phyloP scores from a whole-genome alignment of 2,888 invertebrate genomes.

The Drosophila falleni region DNA sequence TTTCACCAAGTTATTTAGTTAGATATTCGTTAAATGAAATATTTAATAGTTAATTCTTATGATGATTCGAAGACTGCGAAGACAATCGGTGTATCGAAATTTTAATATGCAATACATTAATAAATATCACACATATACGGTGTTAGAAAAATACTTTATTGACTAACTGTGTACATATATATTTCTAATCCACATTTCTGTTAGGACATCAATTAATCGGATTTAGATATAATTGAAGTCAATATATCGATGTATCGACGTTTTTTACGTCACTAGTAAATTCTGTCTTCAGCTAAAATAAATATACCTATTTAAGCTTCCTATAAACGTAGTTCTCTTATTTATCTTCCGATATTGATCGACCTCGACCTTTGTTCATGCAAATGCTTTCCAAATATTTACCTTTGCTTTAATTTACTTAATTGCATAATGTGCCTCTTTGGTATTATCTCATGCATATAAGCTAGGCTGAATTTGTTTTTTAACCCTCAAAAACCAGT shows the following conservation, averaged over 20 bases:
- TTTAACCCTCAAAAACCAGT: slow-evolving; percentile 46
- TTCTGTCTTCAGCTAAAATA: too few relatives aligned
- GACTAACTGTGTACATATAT: too few relatives aligned
- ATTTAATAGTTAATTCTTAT: not conserved
- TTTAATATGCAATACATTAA: too few relatives aligned
- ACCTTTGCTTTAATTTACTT: slow-evolving; percentile 47
- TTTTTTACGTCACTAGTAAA: too few relatives aligned
- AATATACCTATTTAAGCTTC: not conserved
- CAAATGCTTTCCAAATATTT: slow-evolving; percentile 53
- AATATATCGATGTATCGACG: too few relatives aligned
- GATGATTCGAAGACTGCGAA: too few relatives aligned
- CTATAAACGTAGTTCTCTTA: not conserved
- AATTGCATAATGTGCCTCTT: slow-evolving; percentile 58
- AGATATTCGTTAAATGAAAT: not conserved
- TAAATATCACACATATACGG: too few relatives aligned
- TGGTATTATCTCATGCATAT: slow-evolving; percentile 53
- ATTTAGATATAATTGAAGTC: too few relatives aligned
- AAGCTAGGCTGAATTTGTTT: slow-evolving; percentile 30
- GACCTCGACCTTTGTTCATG: not conserved
- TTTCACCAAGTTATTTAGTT: not conserved
- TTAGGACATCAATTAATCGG: too few relatives aligned
- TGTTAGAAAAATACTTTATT: too few relatives aligned
- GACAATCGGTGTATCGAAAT: too few relatives aligned
- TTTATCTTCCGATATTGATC: not conserved
- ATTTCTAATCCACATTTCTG: too few relatives aligned